A percentile compares a stretch with the other conserved stretches of the same genome.
phyloP scores from a whole-genome alignment of 2,888 invertebrate species.

The Agrilus biguttatus region DNA sequence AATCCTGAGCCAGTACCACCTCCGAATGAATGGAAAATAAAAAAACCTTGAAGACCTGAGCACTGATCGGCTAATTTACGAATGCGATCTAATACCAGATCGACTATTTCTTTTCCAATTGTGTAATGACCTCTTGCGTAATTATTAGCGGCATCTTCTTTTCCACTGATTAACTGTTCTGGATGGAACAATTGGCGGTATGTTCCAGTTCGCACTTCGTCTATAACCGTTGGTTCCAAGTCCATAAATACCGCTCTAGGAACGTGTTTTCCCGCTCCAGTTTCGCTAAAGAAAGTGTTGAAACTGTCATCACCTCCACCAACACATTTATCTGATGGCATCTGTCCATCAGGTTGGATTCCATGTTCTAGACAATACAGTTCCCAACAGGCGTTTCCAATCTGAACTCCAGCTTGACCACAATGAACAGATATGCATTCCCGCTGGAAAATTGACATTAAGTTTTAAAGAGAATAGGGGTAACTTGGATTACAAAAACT shows the following conservation, averaged over 20 bases:
- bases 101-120: conserved; percentile 59
- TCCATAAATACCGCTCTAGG: conserved; percentile 72
- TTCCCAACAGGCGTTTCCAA: too few species aligned
- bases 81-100: conserved; percentile 49
- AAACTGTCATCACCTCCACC: conserved; percentile 29
- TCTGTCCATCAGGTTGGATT: too few species aligned
- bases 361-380: too few species aligned
- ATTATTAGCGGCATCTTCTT: conserved; percentile 76
- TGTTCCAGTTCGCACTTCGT: conserved; percentile 48
- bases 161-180: conserved; percentile 67
- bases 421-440: too few species aligned
- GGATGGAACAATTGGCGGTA: conserved; percentile 63
- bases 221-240: conserved; percentile 69
- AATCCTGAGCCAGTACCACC: conserved; percentile 87
- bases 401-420: too few species aligned
- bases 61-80: conserved; percentile 62
- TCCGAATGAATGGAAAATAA: conserved; percentile 90
- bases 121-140: conserved; percentile 74
- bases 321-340: conserved; percentile 19
- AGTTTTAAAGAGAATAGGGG: neutral
- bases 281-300: conserved; percentile 61
- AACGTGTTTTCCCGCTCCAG: conserved; percentile 67
- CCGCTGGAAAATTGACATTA: too few species aligned
- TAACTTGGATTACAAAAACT: too few species aligned
- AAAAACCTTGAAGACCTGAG: conserved; percentile 65